Base-by-base conservation (phyloP, 2,797 vertebrate species). In the Peromyscus aztecus region DNA sequence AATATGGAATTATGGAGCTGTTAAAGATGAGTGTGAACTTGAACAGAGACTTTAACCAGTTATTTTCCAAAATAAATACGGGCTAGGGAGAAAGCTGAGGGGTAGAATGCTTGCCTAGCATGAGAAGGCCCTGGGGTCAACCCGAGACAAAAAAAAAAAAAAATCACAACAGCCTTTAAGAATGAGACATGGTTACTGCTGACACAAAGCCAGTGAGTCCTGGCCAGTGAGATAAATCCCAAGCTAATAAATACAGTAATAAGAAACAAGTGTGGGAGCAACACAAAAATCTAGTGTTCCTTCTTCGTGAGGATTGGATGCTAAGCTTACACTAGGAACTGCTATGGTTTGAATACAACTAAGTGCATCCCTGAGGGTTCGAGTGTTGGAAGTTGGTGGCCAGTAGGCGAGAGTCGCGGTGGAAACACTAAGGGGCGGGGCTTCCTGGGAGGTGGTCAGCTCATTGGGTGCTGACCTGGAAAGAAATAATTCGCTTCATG, bases 281-380 rank as follows among this genome's bases (percentile, higher is more conserved):
- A 29, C 31, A 91, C 27, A 67, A 82, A 84, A 78, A 40, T 59
- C 40, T 67, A 76, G 65, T 1, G 1, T 65, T 90, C 1, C 55
- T 90, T 89, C 10, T 94, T 88, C 59, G 43, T 43, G 80, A 88
- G 10, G 78, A 85, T 43, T 85, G 92, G 77, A 90, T 85, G 71
- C 37, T 89, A 52, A 23, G 40, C 2, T 46, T 17, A 63, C 16
- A 67, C 19, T 34, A 59, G 37, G 59, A 59, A 46, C 40, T 46
- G 52, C 34, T 80, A 34, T 19, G 40, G 40, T 46, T 81, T 93
- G 75, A 55, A 46, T 59, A 81, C 14, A 57, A 37, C 40, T 34
- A 40, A 76, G 23, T n/a, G 31, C 37, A 31, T 73, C 34, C 43
- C 34, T 46, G 78, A 19, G 57, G 43, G 67, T 9, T 63, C 27